phyloP scores from a whole-genome alignment of 2,113 vertebrate genomes.

The Helogale parvula region DNA sequence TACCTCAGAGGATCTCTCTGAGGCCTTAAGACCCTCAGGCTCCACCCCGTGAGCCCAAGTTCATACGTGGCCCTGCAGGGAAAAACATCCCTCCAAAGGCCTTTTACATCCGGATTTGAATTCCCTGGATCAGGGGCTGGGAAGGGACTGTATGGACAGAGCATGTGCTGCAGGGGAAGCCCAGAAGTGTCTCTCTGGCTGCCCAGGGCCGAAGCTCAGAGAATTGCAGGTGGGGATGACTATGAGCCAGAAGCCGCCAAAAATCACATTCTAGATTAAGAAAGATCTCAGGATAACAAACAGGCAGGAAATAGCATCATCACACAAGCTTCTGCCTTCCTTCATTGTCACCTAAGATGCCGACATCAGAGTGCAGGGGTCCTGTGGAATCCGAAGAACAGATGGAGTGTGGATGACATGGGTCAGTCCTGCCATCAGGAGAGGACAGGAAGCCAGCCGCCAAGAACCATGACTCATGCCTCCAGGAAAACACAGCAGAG shows the following conservation, averaged over 20 bases:
- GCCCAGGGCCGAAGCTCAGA: not conserved
- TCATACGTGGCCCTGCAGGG: not conserved
- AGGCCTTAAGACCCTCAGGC: not conserved
- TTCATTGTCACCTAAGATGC: not conserved
- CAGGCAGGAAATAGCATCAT: not conserved
- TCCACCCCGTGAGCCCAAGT: not conserved
- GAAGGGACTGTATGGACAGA: not conserved
- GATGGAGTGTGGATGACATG: not conserved
- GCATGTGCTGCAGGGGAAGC: not conserved
- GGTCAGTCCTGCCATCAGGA: not conserved
- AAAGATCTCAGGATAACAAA: not conserved
- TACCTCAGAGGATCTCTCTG: not conserved
- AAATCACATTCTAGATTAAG: not conserved
- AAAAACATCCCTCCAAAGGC: not conserved
- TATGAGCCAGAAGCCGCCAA: not conserved
- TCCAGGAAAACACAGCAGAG: not conserved
- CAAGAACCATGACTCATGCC: not conserved
- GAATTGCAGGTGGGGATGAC: not conserved
- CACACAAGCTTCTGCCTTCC: not conserved
- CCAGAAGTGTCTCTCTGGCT: not conserved
- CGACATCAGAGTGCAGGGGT: accelerated
- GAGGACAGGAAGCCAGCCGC: not conserved
- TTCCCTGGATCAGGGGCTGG: not conserved
- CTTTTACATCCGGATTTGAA: not conserved
- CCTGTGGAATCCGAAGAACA: accelerated